Conservation (phyloP, 64 coral and sea anemone genomes). For the Actinia equina region DNA sequence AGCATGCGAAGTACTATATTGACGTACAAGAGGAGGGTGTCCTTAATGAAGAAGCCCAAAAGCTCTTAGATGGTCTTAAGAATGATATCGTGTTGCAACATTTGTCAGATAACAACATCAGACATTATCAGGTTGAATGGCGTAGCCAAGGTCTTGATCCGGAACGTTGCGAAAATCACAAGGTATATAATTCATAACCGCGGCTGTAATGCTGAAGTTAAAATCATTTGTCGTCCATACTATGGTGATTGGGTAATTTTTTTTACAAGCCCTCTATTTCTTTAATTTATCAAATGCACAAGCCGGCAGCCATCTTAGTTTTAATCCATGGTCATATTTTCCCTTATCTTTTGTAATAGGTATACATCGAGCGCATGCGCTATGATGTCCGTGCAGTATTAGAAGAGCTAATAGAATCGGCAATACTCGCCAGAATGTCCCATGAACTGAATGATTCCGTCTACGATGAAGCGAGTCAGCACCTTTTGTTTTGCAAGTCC, state of each 20-base stretch:
- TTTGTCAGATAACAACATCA: slow-evolving; percentile 40
- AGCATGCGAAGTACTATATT: slow-evolving; percentile 48
- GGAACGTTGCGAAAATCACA: not conserved
- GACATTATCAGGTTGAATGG: slow-evolving; percentile 55
- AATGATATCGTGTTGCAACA: slow-evolving; percentile 22
- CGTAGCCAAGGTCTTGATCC: slow-evolving; percentile 25
- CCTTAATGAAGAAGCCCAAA: slow-evolving; percentile 60
- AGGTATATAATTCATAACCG: not conserved
- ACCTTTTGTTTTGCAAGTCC: slow-evolving; percentile 78
- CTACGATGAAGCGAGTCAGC: slow-evolving; percentile 81
- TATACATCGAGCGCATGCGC: slow-evolving; percentile 15
- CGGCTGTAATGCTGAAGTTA: no score
- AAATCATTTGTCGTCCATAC: no score
- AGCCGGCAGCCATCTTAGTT: no score
- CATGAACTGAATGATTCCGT: slow-evolving; percentile 47
- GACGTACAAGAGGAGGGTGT: slow-evolving; percentile 31
- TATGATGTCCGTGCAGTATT: not conserved
- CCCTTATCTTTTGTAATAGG: not conserved
- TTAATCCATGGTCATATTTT: not conserved
- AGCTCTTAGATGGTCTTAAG: slow-evolving; percentile 44
- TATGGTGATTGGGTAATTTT: no score
- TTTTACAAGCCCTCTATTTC: no score
- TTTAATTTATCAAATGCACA: no score
- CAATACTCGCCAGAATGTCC: not conserved
- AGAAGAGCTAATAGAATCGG: not conserved